These are phyloP conservation scores for Montipora foliosa DNA, from an alignment of 64 coral and sea anemone genomes.

Conservation along the genomic window DNA sequence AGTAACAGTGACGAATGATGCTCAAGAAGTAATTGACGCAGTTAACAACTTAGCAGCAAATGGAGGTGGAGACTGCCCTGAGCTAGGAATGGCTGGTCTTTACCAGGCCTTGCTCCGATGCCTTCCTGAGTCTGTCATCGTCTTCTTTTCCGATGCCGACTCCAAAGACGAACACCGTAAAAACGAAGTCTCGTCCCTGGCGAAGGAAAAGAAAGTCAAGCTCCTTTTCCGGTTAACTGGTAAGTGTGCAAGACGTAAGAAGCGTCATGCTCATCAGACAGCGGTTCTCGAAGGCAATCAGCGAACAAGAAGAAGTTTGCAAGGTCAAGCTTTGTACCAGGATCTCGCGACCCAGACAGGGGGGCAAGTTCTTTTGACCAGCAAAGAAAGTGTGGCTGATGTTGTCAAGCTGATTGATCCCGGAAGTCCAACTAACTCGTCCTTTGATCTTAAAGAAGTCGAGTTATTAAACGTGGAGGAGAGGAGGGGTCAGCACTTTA, in stretches of 20 bases:
- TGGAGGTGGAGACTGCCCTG: conserved; percentile 78
- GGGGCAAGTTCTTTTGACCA: conserved; percentile 62
- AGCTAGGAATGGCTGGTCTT: conserved; percentile 70
- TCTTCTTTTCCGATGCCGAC: conserved; percentile 74
- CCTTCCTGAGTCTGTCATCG: conserved; percentile 45
- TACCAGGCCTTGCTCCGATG: conserved; percentile 65
- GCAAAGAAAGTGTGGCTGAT: conserved; percentile 36
- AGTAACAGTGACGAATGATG: conserved; percentile 65
- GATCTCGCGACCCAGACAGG: conserved; percentile 66
- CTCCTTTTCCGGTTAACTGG: conserved; percentile 54
- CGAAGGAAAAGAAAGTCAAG: conserved; percentile 42
- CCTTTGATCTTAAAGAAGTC: conserved; percentile 18
- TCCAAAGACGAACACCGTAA: conserved; percentile 37
- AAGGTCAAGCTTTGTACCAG: conserved; percentile 42
- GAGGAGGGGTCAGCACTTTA: background rate
- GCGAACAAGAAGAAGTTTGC: conserved; percentile 30
- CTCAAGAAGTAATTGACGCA: conserved; percentile 54
- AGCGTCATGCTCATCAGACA: background rate
- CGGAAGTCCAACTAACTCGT: conserved; percentile 35
- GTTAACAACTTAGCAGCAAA: conserved; percentile 43
- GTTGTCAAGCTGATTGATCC: conserved; percentile 52
- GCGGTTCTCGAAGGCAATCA: background rate
- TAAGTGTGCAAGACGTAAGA: conserved; percentile 46
- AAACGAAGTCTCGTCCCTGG: conserved; percentile 47
- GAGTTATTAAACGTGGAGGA: conserved; percentile 41